Percentiles rank a stretch among this genome's conserved stretches.
These are phyloP conservation scores for Carassius auratus DNA, from an alignment of 2,113 vertebrate genomes.

Conservation along the genomic window DNA sequence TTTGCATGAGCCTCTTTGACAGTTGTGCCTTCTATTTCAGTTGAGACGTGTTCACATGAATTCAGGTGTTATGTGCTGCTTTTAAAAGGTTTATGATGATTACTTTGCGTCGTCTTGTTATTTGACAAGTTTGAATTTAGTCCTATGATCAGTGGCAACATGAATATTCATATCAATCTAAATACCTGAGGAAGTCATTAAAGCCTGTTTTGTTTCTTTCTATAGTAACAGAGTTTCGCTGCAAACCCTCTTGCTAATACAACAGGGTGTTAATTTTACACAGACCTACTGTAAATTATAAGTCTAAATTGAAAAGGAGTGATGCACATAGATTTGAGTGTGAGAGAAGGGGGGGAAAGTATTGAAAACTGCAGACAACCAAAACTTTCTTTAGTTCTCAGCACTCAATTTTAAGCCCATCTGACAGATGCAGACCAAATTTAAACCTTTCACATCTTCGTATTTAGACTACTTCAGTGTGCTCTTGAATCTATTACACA, in stretches of 20 bases:
- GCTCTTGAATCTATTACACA: not conserved
- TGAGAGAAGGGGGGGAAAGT: not conserved
- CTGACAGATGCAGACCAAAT: not conserved
- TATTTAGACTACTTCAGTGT: not conserved
- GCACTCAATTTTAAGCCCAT: not conserved
- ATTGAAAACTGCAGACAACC: conserved; percentile 6
- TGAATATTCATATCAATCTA: conserved; percentile 23
- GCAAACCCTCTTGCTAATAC: not conserved
- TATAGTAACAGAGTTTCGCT: conserved; percentile 14
- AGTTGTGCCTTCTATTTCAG: not conserved
- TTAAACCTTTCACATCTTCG: not conserved
- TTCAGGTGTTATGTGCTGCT: not conserved
- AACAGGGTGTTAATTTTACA: conserved; percentile 46
- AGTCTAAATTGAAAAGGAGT: not conserved
- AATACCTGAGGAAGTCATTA: conserved; percentile 32
- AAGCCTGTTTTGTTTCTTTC: conserved; percentile 40
- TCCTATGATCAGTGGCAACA: not conserved
- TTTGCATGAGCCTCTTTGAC: not conserved
- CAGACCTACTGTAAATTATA: conserved; percentile 32
- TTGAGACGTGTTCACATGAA: not conserved
- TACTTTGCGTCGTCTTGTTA: not conserved
- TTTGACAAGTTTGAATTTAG: conserved; percentile 19
- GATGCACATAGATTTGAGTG: conserved; percentile 4
- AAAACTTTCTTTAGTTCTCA: conserved; percentile 6
- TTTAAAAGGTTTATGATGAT: not conserved